A percentile compares a stretch with the other conserved stretches of the same genome.
Evolutionary conservation across 2,113 vertebrate species (phyloP).

Genomic region (Amblyopsis rosae): DNA sequence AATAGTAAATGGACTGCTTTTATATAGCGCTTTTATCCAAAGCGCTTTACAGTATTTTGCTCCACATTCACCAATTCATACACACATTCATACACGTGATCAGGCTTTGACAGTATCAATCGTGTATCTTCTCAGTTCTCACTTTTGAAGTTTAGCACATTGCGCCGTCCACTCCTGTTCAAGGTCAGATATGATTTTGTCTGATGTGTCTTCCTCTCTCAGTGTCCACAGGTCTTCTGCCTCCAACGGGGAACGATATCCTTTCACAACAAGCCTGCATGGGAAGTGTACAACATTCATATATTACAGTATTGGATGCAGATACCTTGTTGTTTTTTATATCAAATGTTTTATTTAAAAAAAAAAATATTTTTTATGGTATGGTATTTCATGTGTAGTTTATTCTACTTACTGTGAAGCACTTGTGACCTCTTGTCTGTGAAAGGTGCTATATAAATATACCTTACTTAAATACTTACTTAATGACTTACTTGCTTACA

Average conservation of each 20-base stretch:
- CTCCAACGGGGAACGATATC: slow-evolving; percentile 77
- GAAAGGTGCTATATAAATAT: too few relatives aligned
- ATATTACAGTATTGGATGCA: neutral
- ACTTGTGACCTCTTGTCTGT: too few relatives aligned
- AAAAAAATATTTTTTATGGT: too few relatives aligned
- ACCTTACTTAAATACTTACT: too few relatives aligned
- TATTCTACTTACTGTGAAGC: too few relatives aligned
- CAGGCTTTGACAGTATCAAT: neutral
- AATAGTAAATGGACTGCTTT: neutral
- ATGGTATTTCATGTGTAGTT: too few relatives aligned
- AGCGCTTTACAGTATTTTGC: too few relatives aligned
- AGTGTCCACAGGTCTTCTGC: slow-evolving; percentile 86
- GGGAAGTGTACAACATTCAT: slow-evolving; percentile 40
- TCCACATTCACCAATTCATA: too few relatives aligned
- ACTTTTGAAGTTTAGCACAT: slow-evolving; percentile 77
- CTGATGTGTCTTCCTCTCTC: slow-evolving; percentile 82
- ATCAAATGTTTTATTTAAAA: too few relatives aligned
- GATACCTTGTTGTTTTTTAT: too few relatives aligned
- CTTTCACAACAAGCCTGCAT: slow-evolving; percentile 84
- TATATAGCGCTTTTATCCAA: too few relatives aligned
- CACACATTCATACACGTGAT: neutral
- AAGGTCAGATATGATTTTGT: slow-evolving; percentile 83
- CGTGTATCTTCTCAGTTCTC: slow-evolving; percentile 18
- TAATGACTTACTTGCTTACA: neutral
- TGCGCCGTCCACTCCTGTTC: slow-evolving; percentile 82